These are phyloP conservation scores for Phenganax stokvisi DNA, from an alignment of 92 coral and sea anemone species.

Conservation along the genomic window DNA sequence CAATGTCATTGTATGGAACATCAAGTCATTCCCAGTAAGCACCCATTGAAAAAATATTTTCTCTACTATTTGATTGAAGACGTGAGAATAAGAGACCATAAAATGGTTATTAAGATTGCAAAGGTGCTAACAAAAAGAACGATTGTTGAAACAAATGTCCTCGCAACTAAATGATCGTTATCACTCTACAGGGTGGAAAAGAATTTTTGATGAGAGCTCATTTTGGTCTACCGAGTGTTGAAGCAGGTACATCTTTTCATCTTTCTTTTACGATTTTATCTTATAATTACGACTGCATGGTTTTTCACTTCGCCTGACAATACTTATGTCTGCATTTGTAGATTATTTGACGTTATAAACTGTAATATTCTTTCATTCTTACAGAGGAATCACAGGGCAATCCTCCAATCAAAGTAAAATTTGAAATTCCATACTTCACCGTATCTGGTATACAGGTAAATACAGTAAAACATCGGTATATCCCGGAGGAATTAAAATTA, in stretches of 20 bases:
- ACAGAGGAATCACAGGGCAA: constrained; percentile 77
- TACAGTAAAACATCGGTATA: not conserved
- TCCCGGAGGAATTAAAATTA: too few relatives aligned
- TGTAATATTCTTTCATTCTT: not conserved
- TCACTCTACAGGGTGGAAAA: constrained; percentile 74
- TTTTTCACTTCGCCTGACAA: not conserved
- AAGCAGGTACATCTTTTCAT: constrained; percentile 55
- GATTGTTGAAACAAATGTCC: not conserved
- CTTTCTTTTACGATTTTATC: not conserved
- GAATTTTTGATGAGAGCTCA: constrained; percentile 95
- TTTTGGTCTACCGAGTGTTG: constrained; percentile 93
- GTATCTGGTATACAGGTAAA: constrained; percentile 97
- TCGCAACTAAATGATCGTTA: not conserved
- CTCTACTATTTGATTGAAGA: not conserved
- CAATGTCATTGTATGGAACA: constrained; percentile 81
- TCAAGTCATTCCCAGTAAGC: constrained; percentile 98
- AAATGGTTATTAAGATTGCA: too few relatives aligned
- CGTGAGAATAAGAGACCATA: too few relatives aligned
- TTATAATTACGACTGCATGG: not conserved
- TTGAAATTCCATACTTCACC: constrained; percentile 96
- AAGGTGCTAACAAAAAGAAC: too few relatives aligned
- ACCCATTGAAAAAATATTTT: not conserved
- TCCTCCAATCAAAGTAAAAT: constrained; percentile 97
- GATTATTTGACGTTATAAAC: not conserved
- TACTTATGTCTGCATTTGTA: not conserved